Conservation (phyloP, 2,113 vertebrate genomes). For the Vanacampus margaritifer region DNA sequence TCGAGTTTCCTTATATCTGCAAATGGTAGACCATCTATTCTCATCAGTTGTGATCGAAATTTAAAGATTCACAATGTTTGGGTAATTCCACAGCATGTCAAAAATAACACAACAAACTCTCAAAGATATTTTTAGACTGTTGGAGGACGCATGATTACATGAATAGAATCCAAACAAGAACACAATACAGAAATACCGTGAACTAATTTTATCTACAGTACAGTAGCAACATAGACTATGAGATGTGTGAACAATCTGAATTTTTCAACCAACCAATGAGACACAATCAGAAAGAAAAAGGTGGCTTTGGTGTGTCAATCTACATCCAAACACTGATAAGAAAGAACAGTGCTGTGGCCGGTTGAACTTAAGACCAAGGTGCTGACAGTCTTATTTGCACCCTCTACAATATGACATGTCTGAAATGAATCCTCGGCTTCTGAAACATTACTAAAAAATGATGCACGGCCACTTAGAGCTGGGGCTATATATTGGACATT, state of each 20-base stretch:
- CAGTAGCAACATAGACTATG: background rate
- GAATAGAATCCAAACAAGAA: background rate
- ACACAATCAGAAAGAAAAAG: slow-evolving; percentile 24
- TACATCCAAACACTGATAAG: slow-evolving; percentile 32
- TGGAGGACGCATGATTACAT: no score
- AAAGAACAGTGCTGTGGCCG: slow-evolving; percentile 28
- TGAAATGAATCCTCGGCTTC: slow-evolving; percentile 22
- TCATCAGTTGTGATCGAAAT: no score
- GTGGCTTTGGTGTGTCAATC: slow-evolving; percentile 8
- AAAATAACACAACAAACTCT: no score
- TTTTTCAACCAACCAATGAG: slow-evolving; percentile 34
- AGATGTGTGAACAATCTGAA: background rate
- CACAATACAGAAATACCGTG: background rate
- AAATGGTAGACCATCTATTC: no score
- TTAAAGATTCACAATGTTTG: no score
- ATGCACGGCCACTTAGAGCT: slow-evolving; percentile 58
- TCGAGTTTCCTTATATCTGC: background rate
- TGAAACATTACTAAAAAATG: slow-evolving; percentile 43
- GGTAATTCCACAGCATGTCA: no score
- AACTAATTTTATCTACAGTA: background rate
- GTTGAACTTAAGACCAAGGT: slow-evolving; percentile 32
- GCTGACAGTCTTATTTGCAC: slow-evolving; percentile 38
- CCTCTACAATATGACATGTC: slow-evolving; percentile 27
- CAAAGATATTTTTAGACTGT: no score
- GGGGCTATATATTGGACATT: slow-evolving; percentile 54